Evolutionary conservation across 2,113 vertebrate genomes (phyloP), one percentile per base, ranked within the genome.

Genomic region (Lagenorhynchus albirostris): DNA sequence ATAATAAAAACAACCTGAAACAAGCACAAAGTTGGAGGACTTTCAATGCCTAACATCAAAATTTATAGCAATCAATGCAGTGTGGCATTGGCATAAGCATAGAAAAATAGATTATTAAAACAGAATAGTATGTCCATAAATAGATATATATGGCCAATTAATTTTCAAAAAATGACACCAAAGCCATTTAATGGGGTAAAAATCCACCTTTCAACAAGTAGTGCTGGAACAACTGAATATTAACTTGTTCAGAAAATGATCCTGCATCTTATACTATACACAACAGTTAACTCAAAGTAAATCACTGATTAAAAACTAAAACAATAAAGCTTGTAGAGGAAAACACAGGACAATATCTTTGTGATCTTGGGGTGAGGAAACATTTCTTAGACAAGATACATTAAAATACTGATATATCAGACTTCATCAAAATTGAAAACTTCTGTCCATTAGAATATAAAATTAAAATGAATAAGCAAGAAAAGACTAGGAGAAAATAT

Each of bases 261-360:
- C 5, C n/a, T 82, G 70, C 60, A 90, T 20, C 33, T 93, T 62
- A 68, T 2, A 58, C 0, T 13, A 91, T n/a, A 79, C 0, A 79
- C 38, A 81, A 62, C 2, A 76, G 36, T 68, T 91, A 53, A 83
- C 8, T 53, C 36, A 63, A 89, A 68, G 74, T 67, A 93, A 94
- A 84, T 60, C 23, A 89, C 8, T 91, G 36, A 97, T 55, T 79
- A 29, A 90, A 95, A 93, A 47, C 12, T 55, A 71, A 94, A 95
- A 67, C 9, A 94, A 83, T 92, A 50, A 90, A 95, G 5, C 25
- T 53, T 36, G 4, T 41, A 90, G 38, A 95, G 20, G 13, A 85
- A 96, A 96, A 73, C 23, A 73, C 18, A 91, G 10, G 55, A 71
- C 5, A 87, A 1, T 93, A 74, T 55, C 6, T 94, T 82, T 85